Evolutionary conservation across 53 echinoderm and acorn worm genomes (phyloP).

Genomic region (Mesocentrotus franciscanus): DNA sequence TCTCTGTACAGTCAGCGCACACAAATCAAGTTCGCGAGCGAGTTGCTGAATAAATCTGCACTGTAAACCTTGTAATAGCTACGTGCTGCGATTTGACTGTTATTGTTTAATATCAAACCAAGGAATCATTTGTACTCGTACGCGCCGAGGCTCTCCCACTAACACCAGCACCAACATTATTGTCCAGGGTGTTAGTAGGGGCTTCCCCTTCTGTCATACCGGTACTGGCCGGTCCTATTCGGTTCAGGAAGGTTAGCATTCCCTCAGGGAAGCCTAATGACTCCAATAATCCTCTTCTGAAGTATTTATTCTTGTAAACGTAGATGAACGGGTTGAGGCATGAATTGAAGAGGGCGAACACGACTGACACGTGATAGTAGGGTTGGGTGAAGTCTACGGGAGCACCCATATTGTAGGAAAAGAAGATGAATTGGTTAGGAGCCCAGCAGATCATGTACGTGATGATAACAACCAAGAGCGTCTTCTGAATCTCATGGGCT

Average conservation of each 20-base stretch:
- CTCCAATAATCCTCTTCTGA: conserved; percentile 70
- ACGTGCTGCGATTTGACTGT: neutral
- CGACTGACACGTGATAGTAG: conserved; percentile 81
- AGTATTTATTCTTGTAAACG: conserved; percentile 86
- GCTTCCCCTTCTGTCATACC: conserved; percentile 28
- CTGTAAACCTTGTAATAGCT: too few species aligned
- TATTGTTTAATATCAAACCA: neutral
- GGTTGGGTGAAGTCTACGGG: conserved; percentile 74
- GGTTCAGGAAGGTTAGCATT: conserved; percentile 41
- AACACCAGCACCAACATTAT: neutral
- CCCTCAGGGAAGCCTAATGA: conserved; percentile 52
- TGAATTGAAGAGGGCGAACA: conserved; percentile 85
- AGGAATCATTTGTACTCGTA: conserved; percentile 27
- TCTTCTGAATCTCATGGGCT: conserved; percentile 79
- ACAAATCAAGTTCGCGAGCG: too few species aligned
- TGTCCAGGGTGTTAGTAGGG: conserved; percentile 38
- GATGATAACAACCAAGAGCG: conserved; percentile 81
- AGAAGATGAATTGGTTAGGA: conserved; percentile 86
- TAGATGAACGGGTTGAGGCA: conserved; percentile 96
- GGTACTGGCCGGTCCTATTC: conserved; percentile 61
- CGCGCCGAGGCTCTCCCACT: conserved; percentile 33
- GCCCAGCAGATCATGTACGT: conserved; percentile 94
- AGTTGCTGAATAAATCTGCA: too few species aligned
- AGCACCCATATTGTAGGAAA: conserved; percentile 84
- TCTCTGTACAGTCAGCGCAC: too few species aligned